Base-by-base conservation (phyloP, 2,113 vertebrate genomes). In the Stigmatopora nigra region DNA sequence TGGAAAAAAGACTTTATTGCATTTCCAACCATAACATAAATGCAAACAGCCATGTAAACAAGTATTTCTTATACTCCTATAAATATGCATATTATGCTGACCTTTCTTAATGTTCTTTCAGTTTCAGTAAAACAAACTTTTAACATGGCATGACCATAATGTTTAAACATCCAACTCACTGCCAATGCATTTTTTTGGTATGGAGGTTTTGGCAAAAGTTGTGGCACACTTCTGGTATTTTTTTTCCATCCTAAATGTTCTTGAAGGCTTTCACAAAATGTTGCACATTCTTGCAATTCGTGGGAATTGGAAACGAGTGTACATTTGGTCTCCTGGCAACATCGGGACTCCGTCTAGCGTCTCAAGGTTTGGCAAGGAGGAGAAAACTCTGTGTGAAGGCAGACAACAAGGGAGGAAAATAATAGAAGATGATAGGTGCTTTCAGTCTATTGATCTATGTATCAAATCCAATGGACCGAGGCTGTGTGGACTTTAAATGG, bases 321-420 rank as follows among this genome's bases (percentile, higher is more conserved):
- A 79, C 63, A 84, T 79, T 35, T 68, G 90, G 79, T 98, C 93
- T 82, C 94, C 93, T 89, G 92, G 93, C 81, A 95, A 82, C 71
- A 93, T 96, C 31, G 91, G 89, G 78, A 95, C 90, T 15, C 94
- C 95, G 82, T 99, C 97, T 85, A 99, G 86, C 56, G 84, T 81
- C 88, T 94, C 91, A 60, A 99, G 90, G 70, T 95, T 96, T 96
- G 95, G 96, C 93, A 98, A 93, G 88, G 81, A 93, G 80, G 86
- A 92, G 84, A 97, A 97, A 13, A 97, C 94, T 41, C 97, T 98
- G 86, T 83, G 22, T 56, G 20, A 53, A 56, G 22, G 88, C 57
- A 49, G 75, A 86, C 61, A 38, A 14, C 51, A 53, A 22, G 17
- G 12, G 53, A 53, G 2, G 3, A 62, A 44, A 68, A 17, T 35